These are phyloP conservation scores for Byasa hedistus DNA, from an alignment of 2,888 invertebrate species.

Conservation along the genomic window DNA sequence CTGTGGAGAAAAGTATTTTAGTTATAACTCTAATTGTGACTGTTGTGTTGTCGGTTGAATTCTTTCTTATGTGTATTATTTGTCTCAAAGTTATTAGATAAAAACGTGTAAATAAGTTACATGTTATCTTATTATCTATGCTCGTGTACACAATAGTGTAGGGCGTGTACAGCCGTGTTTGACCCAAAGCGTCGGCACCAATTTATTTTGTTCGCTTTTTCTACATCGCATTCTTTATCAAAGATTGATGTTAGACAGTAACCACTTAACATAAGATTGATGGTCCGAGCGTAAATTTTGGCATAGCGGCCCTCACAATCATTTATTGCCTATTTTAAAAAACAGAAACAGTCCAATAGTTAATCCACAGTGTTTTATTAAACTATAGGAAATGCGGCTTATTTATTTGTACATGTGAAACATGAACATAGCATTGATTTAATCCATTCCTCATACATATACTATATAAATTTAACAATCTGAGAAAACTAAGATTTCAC, in stretches of 20 bases:
- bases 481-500: slow-evolving; percentile 33
- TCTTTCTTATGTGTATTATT: too few species aligned
- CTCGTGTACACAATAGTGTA: not conserved
- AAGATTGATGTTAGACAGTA: not conserved
- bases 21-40: too few species aligned
- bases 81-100: not conserved
- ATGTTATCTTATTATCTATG: not conserved
- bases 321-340: too few species aligned
- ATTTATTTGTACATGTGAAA: not conserved
- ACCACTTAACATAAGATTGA: not conserved
- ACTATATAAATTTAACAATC: slow-evolving; percentile 25
- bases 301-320: too few species aligned
- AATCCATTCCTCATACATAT: too few species aligned
- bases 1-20: too few species aligned
- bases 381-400: not conserved
- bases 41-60: too few species aligned
- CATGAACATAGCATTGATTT: not conserved
- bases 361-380: not conserved
- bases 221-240: not conserved
- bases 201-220: slow-evolving; percentile 12
- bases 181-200: not conserved
- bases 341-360: not conserved
- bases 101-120: not conserved
- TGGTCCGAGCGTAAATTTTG: not conserved
- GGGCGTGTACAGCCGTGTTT: not conserved